Conservation (phyloP, 2,797 vertebrate species). For the Peromyscus eremicus region DNA sequence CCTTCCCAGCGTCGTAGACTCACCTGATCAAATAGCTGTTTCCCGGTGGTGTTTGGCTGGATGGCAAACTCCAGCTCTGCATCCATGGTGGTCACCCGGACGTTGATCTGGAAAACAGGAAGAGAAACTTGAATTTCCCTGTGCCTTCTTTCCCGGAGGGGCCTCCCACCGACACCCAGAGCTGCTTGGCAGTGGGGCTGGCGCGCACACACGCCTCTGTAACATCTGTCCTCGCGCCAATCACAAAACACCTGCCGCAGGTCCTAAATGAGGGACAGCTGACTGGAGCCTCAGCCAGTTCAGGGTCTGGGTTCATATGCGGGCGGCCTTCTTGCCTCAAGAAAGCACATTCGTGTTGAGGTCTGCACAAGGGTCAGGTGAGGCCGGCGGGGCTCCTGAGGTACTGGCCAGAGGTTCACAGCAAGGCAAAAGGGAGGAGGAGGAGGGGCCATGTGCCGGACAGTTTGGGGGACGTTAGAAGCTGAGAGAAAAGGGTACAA, state of each 20-base stretch:
- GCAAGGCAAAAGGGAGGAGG: too few relatives aligned
- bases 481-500: not conserved
- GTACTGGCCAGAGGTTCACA: not conserved
- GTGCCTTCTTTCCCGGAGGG: rapidly evolving
- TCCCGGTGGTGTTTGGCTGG: slow-evolving; percentile 97
- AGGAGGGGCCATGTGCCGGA: rapidly evolving
- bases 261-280: rapidly evolving
- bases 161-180: not conserved
- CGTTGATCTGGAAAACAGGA: slow-evolving; percentile 92
- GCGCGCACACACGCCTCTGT: rapidly evolving
- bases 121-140: not conserved
- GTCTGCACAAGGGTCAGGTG: not conserved
- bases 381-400: not conserved
- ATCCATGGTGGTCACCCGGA: slow-evolving; percentile 98
- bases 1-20: slow-evolving; percentile 63
- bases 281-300: rapidly evolving
- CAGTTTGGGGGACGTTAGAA: not conserved
- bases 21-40: slow-evolving; percentile 99
- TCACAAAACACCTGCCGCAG: not conserved
- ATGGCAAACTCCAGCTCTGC: slow-evolving; percentile 99
- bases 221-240: rapidly evolving
- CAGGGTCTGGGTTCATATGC: not conserved
- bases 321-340: too few relatives aligned
- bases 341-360: not conserved
- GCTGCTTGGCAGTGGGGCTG: rapidly evolving